Evolutionary conservation across 2,113 vertebrate species (phyloP), one percentile per base, ranked within the genome.

Genomic region (Hippoglossus stenolepis): DNA sequence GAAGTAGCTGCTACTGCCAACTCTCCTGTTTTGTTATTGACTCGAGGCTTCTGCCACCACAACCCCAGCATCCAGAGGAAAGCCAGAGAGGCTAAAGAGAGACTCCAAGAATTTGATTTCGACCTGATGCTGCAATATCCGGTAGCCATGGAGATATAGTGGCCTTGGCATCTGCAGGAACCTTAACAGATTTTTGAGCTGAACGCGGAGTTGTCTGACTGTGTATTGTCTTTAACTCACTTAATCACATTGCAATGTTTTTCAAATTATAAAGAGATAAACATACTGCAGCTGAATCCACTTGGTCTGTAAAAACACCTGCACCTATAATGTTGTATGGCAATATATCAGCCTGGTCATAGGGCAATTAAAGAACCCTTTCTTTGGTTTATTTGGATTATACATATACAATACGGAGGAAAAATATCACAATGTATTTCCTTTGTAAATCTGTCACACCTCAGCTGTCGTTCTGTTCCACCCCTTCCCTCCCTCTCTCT

Each of bases 91-190:
- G 21, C 69, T 59, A 49, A 67, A 73, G 43, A 43, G 31, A 85
- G 47, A 60, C 73, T 79, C 26, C 38, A 69, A 76, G 66, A 81
- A 84, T 84, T 70, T 69, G 77, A 86, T 89, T 84, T 87, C 60
- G 61, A 80, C 65, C 73, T 77, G 75, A 88, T 85, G 74, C 70
- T 67, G 81, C 85, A 86, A 87, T 88, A 89, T 92, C 85, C 53
- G 31, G 85, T 73, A 85, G 73, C 84, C 81, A 79, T 88, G 83
- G 80, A 84, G 86, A 89, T 77, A 78, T 51, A 51, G 73, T 26
- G 63, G 78, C 80, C 49, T 61, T 63, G 82, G 75, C 70, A 26
- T 86, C 81, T 61, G 70, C 61, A 65, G 76, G 60, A 83, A 85
- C 85, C 82, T 67, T 77, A 66, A 51, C 73, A 86, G 70, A 85